Evolutionary conservation across 2,113 vertebrate genomes (phyloP).

Genomic region (Platysternon megacephalum): DNA sequence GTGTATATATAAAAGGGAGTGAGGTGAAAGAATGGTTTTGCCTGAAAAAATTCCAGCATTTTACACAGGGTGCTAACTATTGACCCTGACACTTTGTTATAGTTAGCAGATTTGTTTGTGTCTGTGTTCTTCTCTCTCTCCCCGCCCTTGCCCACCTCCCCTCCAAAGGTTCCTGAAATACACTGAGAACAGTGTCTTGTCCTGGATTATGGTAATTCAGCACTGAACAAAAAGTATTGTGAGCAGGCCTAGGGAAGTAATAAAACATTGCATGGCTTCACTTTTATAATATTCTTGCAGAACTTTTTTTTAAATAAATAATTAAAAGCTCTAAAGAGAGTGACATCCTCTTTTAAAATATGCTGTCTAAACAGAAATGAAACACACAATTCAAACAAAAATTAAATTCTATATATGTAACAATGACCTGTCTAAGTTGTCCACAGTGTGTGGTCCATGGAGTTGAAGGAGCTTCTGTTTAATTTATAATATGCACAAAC

Average conservation of each 20-base stretch:
- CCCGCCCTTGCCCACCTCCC: slow-evolving; percentile 30
- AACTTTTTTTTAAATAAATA: slow-evolving; percentile 21
- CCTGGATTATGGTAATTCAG: slow-evolving; percentile 30
- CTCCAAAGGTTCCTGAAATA: slow-evolving; percentile 60
- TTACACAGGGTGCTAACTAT: neutral
- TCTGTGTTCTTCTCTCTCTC: neutral
- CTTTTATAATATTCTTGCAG: slow-evolving; percentile 15
- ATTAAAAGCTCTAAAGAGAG: slow-evolving; percentile 38
- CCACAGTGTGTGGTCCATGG: slow-evolving; percentile 66
- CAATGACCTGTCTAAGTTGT: slow-evolving; percentile 60
- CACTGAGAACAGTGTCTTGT: slow-evolving; percentile 53
- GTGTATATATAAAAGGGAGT: neutral
- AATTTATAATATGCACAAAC: neutral
- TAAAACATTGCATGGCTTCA: slow-evolving; percentile 28
- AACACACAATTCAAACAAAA: slow-evolving; percentile 61
- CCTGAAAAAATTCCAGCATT: neutral
- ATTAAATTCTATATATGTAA: slow-evolving; percentile 60
- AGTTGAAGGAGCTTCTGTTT: slow-evolving; percentile 61
- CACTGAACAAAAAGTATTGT: slow-evolving; percentile 22
- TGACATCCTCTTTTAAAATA: slow-evolving; percentile 53
- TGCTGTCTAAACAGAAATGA: slow-evolving; percentile 64
- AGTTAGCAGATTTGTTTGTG: slow-evolving; percentile 9
- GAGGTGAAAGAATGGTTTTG: neutral
- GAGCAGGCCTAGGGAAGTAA: slow-evolving; percentile 57
- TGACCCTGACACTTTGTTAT: neutral